phyloP scores from a whole-genome alignment of 2,797 vertebrate species.

The Sorex maritimensis region DNA sequence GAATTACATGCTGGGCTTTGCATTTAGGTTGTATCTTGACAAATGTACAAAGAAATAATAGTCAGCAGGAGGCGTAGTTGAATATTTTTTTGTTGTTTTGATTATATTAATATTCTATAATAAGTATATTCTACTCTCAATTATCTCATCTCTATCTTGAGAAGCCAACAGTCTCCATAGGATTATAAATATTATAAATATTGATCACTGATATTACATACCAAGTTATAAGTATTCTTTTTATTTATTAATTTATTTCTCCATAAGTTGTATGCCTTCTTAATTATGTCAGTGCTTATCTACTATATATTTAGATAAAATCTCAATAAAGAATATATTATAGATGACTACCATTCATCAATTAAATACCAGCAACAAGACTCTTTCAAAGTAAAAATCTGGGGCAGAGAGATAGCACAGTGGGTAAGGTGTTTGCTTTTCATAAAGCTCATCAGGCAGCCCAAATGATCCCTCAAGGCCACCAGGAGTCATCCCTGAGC shows the following conservation, averaged over 20 bases:
- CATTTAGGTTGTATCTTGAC: not conserved
- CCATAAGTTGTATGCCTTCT: not conserved
- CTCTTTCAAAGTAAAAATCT: not conserved
- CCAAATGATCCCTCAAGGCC: no score
- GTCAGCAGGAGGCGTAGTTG: not conserved
- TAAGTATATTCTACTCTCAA: not conserved
- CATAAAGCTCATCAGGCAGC: no score
- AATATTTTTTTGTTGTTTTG: not conserved
- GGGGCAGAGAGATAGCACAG: no score
- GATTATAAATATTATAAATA: slow-evolving; percentile 51
- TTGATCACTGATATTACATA: not conserved
- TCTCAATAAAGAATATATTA: not conserved
- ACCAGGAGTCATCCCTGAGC: no score
- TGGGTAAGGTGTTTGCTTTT: no score
- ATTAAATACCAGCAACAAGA: not conserved
- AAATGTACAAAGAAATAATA: no score
- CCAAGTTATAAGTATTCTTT: slow-evolving; percentile 15
- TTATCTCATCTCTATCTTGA: slow-evolving; percentile 28
- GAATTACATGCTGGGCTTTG: not conserved
- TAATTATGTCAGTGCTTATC: not conserved
- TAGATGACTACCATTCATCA: not conserved
- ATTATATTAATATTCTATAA: not conserved
- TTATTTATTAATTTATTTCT: slow-evolving; percentile 25
- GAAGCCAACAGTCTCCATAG: not conserved
- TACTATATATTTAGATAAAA: not conserved